Evolutionary conservation across 2,113 vertebrate species (phyloP).

Genomic region (Clupea harengus): DNA sequence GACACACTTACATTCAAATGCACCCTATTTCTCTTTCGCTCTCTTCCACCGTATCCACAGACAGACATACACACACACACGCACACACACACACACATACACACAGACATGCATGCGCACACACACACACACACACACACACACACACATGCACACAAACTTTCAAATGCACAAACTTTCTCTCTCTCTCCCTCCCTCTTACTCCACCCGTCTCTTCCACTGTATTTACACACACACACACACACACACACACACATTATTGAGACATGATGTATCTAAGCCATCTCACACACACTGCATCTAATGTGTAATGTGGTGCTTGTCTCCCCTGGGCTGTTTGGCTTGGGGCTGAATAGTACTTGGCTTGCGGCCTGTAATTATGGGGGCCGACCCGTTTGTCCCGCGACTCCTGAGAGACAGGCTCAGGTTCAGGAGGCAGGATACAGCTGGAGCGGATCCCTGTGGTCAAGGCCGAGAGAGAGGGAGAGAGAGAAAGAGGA

Average conservation of each 20-base stretch:
- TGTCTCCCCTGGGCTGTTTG: slow-evolving; percentile 26
- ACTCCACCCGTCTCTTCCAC: not conserved
- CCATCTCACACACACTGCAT: not conserved
- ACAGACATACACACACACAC: not conserved
- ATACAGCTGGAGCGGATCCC: slow-evolving; percentile 76
- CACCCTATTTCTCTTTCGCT: not conserved
- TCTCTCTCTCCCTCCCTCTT: not conserved
- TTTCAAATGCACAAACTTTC: not conserved
- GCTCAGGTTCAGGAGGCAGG: slow-evolving; percentile 72
- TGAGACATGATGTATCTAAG: not conserved
- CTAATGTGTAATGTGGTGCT: slow-evolving; percentile 11
- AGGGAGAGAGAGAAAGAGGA: slow-evolving; percentile 32
- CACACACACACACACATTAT: not conserved
- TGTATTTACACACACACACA: not conserved
- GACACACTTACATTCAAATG: too few species aligned
- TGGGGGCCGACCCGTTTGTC: slow-evolving; percentile 47
- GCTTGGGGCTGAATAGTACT: slow-evolving; percentile 24
- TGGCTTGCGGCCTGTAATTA: slow-evolving; percentile 37
- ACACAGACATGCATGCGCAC: not conserved
- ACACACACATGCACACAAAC: not conserved
- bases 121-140: not conserved
- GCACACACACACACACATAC: not conserved
- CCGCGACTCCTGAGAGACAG: slow-evolving; percentile 63
- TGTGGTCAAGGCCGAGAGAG: slow-evolving; percentile 65
- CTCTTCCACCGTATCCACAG: not conserved